These are phyloP conservation scores for Abramis brama DNA, from an alignment of 2,113 vertebrate species.

Conservation along the genomic window DNA sequence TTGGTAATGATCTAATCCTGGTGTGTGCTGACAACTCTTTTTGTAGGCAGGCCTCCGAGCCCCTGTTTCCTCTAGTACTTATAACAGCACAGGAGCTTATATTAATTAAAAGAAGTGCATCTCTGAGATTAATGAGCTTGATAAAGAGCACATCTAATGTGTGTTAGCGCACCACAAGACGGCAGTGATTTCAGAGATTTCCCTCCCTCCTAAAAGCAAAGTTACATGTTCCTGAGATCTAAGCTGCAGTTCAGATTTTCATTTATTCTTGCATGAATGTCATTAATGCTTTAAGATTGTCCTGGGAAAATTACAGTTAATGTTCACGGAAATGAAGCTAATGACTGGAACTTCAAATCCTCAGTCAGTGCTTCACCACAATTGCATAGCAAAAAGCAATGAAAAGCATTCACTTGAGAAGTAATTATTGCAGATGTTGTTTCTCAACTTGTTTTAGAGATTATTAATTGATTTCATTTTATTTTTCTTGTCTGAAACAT, in stretches of 20 bases:
- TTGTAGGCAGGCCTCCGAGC: slow-evolving; percentile 26
- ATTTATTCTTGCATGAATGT: slow-evolving; percentile 41
- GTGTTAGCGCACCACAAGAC: slow-evolving; percentile 40
- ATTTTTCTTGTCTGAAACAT: too few species aligned
- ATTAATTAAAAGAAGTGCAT: slow-evolving; percentile 70
- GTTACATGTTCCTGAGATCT: slow-evolving; percentile 50
- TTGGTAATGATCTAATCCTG: slow-evolving; percentile 45
- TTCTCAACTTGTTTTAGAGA: background rate
- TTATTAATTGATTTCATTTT: background rate
- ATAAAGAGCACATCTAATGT: slow-evolving; percentile 66
- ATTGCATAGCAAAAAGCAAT: background rate
- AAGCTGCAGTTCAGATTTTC: slow-evolving; percentile 44
- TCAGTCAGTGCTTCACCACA: background rate
- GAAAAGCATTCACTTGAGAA: background rate
- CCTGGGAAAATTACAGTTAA: slow-evolving; percentile 36
- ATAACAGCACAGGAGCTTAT: slow-evolving; percentile 54
- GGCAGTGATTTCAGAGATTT: slow-evolving; percentile 16
- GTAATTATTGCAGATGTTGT: background rate
- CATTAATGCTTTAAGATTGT: slow-evolving; percentile 40
- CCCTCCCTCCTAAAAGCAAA: slow-evolving; percentile 9
- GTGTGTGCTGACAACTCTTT: slow-evolving; percentile 35
- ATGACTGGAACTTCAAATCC: slow-evolving; percentile 50
- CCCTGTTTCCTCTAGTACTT: slow-evolving; percentile 58
- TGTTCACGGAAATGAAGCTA: slow-evolving; percentile 46
- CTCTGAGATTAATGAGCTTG: slow-evolving; percentile 64